These are phyloP conservation scores for Papilio polytes DNA, from an alignment of 1,140 invertebrate species.

Conservation along the genomic window DNA sequence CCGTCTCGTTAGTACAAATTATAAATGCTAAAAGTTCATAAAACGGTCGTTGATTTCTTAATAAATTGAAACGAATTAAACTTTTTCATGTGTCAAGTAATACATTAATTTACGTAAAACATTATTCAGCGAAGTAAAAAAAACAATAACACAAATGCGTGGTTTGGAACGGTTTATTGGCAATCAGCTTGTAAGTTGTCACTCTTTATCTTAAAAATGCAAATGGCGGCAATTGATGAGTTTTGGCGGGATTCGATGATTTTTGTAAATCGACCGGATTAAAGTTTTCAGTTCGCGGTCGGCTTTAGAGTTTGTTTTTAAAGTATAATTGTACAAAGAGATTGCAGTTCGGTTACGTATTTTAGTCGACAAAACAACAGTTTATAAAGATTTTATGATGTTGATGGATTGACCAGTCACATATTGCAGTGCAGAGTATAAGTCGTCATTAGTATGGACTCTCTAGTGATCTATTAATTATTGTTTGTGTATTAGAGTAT, in stretches of 20 bases:
- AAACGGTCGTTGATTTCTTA: conserved; percentile 8
- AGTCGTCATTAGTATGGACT: too few relatives aligned
- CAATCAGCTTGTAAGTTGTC: conserved; percentile 4
- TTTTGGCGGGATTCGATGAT: conserved; percentile 23
- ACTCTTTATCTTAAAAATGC: conserved; percentile 5
- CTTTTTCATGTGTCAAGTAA: conserved; percentile 18
- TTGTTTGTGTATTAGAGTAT: not conserved
- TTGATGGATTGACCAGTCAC: too few relatives aligned
- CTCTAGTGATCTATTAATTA: too few relatives aligned
- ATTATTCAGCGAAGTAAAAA: not conserved
- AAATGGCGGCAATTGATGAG: conserved; percentile 18
- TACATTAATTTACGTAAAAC: conserved; percentile 3
- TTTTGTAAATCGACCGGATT: conserved; percentile 15
- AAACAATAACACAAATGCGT: not conserved
- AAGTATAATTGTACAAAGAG: conserved; percentile 2
- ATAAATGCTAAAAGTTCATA: not conserved
- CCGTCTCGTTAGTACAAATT: not conserved
- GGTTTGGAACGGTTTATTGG: conserved; percentile 13
- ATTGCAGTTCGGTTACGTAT: not conserved
- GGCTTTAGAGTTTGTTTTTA: not conserved
- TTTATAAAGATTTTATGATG: not conserved
- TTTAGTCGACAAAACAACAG: not conserved
- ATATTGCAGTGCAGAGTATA: too few relatives aligned
- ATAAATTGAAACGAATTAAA: conserved; percentile 12
- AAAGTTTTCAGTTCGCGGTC: not conserved